phyloP scores from a whole-genome alignment of 2,797 vertebrate species.

The Sardinella longiceps region DNA sequence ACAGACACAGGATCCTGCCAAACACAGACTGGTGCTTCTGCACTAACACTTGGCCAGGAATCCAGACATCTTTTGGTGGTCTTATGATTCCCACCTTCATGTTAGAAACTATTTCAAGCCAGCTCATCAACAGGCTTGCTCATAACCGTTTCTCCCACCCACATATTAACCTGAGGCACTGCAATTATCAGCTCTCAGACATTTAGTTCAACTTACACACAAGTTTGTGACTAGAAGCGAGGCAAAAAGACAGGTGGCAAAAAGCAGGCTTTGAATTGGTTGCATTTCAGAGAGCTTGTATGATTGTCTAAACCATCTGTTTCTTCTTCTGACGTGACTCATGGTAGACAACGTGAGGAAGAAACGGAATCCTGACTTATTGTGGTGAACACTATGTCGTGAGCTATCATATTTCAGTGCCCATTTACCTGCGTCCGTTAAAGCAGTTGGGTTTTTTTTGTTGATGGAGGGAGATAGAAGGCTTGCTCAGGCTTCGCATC shows the following conservation, averaged over 20 bases:
- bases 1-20: background rate
- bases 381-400: background rate
- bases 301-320: background rate
- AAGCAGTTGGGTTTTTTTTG: background rate
- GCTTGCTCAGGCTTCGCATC: no score
- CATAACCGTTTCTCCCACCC: background rate
- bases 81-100: background rate
- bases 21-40: background rate
- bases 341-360: background rate
- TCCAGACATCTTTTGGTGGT: background rate
- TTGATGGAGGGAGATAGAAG: background rate
- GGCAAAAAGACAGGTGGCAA: background rate
- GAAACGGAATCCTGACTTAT: constrained; percentile 24
- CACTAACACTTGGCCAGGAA: background rate
- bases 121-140: background rate
- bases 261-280: background rate
- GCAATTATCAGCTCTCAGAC: no score
- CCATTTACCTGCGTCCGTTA: background rate
- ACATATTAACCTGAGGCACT: background rate
- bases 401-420: constrained; percentile 14
- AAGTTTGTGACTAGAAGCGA: background rate
- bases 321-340: background rate
- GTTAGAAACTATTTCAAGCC: background rate
- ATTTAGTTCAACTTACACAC: background rate
- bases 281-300: background rate